Base-by-base conservation (phyloP, 23 tunicate species). In the Ascidia mentula region DNA sequence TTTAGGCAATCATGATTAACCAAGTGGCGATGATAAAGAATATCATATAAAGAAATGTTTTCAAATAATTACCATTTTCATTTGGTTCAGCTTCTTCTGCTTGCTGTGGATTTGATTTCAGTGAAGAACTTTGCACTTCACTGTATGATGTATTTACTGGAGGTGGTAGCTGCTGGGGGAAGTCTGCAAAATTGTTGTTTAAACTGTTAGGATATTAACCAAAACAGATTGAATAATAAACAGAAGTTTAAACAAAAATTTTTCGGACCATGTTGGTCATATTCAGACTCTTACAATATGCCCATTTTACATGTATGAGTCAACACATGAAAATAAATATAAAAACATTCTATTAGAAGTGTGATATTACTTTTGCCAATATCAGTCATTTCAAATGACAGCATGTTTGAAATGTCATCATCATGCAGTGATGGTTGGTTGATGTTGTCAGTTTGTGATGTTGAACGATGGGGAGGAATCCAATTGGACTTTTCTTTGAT, bases 371-470 rank as follows among this genome's bases (percentile, higher is more conserved):
- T 77, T 82, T 87, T 85, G 39, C 89, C 87, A 32, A 89, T 81
- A 40, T 79, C 85, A 12, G 82, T 59, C 88, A 84, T 84, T 38
- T 89, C 81, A 40, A 89, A 89, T 40, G 95, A 79, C 28, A 77
- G 30, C 81, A 89, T 79, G 74, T 78, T 78, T 5, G 76, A 40
- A 22, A 80, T 38, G 61, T 84, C 80, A 40, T 76, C 84, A 32
- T 75, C 73, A 37, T 60, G 80, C 33, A 33, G 72, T 24, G 34
- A 40, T 18, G 76, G 28, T 31, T 73, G 81, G 18, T 73, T 73
- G 30, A 38, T 80, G 30, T 71, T 34, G 1, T 71, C 38, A 34
- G 38, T 17, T 31, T 71, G 38, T 71, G 38, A 35, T 9, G 81
- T 15, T 7, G 37, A 70, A 28, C 32, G 46, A 22, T 36, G 74